Evolutionary conservation across 2,888 invertebrate species (phyloP), one percentile per base, ranked within the genome.

Genomic region (Calameuta filiformis): DNA sequence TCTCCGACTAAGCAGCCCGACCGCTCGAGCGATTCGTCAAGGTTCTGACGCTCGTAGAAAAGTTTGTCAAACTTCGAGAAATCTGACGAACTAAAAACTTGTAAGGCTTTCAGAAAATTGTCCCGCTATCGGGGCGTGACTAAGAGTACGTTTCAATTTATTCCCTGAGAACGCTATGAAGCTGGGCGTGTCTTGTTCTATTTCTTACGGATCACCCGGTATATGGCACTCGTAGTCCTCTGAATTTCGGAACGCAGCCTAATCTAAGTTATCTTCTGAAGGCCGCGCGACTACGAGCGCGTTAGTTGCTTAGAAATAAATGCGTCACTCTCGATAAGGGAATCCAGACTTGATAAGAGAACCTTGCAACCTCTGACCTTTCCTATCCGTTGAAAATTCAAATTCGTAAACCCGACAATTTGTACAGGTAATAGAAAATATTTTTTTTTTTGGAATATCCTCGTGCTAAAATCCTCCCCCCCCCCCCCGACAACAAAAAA

Each of bases 241-340:
- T 3, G 35, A 35, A 35, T 35, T 35, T 35, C 35, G 35, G 12
- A 35, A 35, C 35, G 12, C 35, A 56, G 40, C 2, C 23, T 56
- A 6, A 56, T 12, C 1, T 23, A 56, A 15, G 9, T 56, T 56
- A 9, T 2, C 6, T 23, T 6, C 23, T 2, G 23, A 23, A 56
- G 15, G 40, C 6, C 23, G 9, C 23, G 23, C 15, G 40, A 23
- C 40, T 40, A 40, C 4, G 23, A 23, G 4, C 23, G 40, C 23
- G 23, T 9, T 23, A 15, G 40, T 77, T 77, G 77, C 77, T 69
- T 77, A 23, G 77, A 75, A 35, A 77, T 74, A 77, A 77, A 68
- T 23, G 69, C 74, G 77, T 77, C 77, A 77, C 74, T 9, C 33
- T 30, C 35, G 77, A 75, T 35, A 77, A 68, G 68, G 33, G 69